These are phyloP conservation scores for Proctacanthus coquilletti DNA, from an alignment of 1,140 invertebrate species.

Conservation along the genomic window DNA sequence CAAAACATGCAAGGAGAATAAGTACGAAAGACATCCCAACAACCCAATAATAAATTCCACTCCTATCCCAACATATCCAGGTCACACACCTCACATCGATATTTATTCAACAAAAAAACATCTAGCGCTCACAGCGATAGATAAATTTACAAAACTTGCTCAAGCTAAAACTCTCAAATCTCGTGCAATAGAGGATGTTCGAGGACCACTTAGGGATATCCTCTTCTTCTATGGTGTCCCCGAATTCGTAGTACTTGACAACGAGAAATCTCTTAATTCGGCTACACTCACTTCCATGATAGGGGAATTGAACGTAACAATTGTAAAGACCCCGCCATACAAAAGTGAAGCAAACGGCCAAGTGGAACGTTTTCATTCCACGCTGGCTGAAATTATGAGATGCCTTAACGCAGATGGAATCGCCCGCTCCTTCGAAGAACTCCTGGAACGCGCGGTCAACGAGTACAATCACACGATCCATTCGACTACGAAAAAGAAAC, in stretches of 20 bases:
- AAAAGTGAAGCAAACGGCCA: slow-evolving; percentile 7
- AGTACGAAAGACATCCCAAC: slow-evolving; percentile 7
- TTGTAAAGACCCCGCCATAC: slow-evolving; percentile 6
- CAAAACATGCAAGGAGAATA: slow-evolving; percentile 6
- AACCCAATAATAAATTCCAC: slow-evolving; percentile 4
- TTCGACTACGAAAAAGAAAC: slow-evolving; percentile 6
- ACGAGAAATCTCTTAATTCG: slow-evolving; percentile 7
- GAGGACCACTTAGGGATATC: background rate
- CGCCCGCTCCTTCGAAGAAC: slow-evolving; percentile 2
- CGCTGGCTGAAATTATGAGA: slow-evolving; percentile 9
- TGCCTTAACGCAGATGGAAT: slow-evolving; percentile 4
- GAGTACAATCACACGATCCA: slow-evolving; percentile 9
- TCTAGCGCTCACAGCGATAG: background rate
- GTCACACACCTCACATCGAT: slow-evolving; percentile 8
- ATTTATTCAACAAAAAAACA: slow-evolving; percentile 2
- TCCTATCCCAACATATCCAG: slow-evolving; percentile 6
- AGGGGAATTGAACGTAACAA: slow-evolving; percentile 4
- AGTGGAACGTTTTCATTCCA: slow-evolving; percentile 11
- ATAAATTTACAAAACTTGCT: slow-evolving; percentile 3
- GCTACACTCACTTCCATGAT: slow-evolving; percentile 4
- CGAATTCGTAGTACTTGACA: slow-evolving; percentile 6
- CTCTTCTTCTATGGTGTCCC: slow-evolving; percentile 3
- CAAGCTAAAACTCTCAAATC: background rate
- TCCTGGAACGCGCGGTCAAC: slow-evolving; percentile 5
- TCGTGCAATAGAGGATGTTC: background rate